A percentile compares a stretch with the other conserved stretches of the same genome.
phyloP scores from a whole-genome alignment of 2,888 invertebrate genomes.

The Therioaphis trifolii region DNA sequence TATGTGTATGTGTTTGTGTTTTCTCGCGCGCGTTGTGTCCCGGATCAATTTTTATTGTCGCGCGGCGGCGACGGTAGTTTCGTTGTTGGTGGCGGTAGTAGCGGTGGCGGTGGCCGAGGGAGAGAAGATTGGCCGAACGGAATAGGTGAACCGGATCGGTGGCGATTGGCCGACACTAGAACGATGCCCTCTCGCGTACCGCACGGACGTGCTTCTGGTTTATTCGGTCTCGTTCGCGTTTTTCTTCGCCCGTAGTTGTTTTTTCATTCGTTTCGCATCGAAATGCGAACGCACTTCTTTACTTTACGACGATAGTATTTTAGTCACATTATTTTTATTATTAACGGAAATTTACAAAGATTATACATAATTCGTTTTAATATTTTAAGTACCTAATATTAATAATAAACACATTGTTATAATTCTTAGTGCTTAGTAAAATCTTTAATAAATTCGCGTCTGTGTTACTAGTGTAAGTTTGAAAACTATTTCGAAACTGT shows the following conservation, averaged over 20 bases:
- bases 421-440: constrained; percentile 36
- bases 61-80: constrained; percentile 5
- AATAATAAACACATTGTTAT: constrained; percentile 18
- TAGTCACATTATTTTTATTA: constrained; percentile 35
- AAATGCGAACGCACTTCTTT: constrained; percentile 19
- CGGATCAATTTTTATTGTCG: constrained; percentile 61
- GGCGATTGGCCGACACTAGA: constrained; percentile 61
- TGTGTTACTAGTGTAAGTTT: constrained; percentile 57
- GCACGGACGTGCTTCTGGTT: constrained; percentile 44
- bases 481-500: not conserved
- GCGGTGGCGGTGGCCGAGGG: constrained; percentile 5
- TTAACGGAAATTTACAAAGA: constrained; percentile 19
- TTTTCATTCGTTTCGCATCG: constrained; percentile 8
- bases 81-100: not conserved
- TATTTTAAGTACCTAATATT: not conserved
- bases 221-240: constrained; percentile 43
- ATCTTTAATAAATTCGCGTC: constrained; percentile 41
- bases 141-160: constrained; percentile 61
- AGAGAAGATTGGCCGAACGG: constrained; percentile 59
- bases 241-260: constrained; percentile 32
- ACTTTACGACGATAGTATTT: not conserved
- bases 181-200: constrained; percentile 61
- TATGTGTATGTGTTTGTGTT: not conserved
- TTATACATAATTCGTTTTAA: constrained; percentile 11
- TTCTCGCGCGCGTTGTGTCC: constrained; percentile 30